Evolutionary conservation across 2,113 vertebrate genomes (phyloP), one percentile per base, ranked within the genome.

Genomic region (Brachirus orientalis): DNA sequence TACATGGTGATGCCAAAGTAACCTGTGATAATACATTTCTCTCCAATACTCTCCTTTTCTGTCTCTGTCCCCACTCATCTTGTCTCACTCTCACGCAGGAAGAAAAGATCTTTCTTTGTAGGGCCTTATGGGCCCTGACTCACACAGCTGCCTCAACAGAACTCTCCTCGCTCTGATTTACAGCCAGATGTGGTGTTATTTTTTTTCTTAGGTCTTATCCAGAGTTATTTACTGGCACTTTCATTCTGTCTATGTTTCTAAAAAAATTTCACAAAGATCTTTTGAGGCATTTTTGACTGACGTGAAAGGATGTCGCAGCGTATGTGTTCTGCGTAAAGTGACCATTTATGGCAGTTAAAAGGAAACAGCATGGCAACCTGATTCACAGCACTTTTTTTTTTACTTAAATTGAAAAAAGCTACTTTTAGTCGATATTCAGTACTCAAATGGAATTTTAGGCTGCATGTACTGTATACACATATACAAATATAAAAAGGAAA

Each of bases 31-130:
- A 58, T 9, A 17, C 9, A 22, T 20, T 41, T 70, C 28, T 62
- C 16, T 69, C 41, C 61, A 53, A 60, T 36, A n/a, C 2, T 52
- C 10, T 59, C 1, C 50, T 47, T 57, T 16, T 61, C 35, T 61
- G 2, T 57, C n/a, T 50, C 28, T 52, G 36, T 56, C 13, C 51
- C 57, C 41, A 28, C 55, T 51, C 56, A 28, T 79, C 13, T 6
- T 50, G 46, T 73, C 28, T 63, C 50, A 17, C 52, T 77, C 56
- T 60, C 51, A 75, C 77, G 86, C 85, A 77, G 86, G 81, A 87
- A 82, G 78, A 87, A 81, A 84, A 86, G 60, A 87, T 82, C 77
- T 77, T 87, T 84, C 68, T 84, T 86, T 85, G 75, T 88, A 71
- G 62, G 62, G 73, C 70, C 62, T 69, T 47, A 54, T 52, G 88